phyloP scores from a whole-genome alignment of 2,888 invertebrate species.

The Philaethria dido region DNA sequence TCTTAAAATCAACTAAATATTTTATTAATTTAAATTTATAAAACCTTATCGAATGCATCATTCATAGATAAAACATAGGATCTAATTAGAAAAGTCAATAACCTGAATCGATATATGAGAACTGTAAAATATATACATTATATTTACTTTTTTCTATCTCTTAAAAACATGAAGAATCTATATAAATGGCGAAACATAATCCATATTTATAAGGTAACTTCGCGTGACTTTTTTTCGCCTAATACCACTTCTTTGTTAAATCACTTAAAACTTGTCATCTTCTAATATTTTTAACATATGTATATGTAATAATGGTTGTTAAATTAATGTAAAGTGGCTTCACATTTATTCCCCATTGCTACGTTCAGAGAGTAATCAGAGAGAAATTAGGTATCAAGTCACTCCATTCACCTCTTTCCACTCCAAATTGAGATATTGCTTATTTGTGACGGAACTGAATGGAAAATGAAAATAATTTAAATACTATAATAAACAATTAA shows the following conservation, averaged over 20 bases:
- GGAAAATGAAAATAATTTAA: no score
- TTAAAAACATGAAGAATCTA: slow-evolving; percentile 13
- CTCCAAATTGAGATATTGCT: no score
- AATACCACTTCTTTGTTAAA: slow-evolving; percentile 7
- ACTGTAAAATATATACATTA: not conserved
- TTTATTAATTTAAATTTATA: not conserved
- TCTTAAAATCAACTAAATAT: not conserved
- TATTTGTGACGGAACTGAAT: no score
- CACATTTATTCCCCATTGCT: no score
- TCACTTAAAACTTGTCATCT: not conserved
- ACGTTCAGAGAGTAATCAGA: no score
- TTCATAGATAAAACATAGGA: not conserved
- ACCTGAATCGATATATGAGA: not conserved
- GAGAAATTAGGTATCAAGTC: no score
- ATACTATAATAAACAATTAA: no score
- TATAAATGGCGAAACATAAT: slow-evolving; percentile 18
- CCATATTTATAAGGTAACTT: slow-evolving; percentile 16
- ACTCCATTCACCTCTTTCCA: no score
- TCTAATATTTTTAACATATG: not conserved
- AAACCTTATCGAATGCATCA: not conserved
- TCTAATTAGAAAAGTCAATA: slow-evolving; percentile 9
- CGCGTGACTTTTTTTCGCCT: slow-evolving; percentile 7
- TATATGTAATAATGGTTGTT: no score
- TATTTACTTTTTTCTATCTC: slow-evolving; percentile 6
- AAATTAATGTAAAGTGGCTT: no score